Conservation (phyloP, 2,113 vertebrate species). For the Megaleporinus macrocephalus region DNA sequence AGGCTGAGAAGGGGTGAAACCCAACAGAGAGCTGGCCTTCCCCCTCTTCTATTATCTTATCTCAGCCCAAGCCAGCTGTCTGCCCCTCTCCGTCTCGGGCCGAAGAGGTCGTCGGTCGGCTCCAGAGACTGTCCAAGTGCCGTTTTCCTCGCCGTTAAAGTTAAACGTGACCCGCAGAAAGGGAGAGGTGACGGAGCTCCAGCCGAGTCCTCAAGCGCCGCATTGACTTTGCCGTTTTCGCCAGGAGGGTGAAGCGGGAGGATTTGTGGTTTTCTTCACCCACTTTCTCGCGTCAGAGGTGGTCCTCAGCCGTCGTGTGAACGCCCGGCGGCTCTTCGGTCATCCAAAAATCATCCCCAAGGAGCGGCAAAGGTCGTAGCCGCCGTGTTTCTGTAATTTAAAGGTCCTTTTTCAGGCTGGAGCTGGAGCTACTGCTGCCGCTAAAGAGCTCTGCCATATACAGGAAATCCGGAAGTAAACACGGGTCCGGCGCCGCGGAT, state of each 20-base stretch:
- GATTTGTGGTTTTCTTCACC: neutral
- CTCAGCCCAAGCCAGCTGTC: conserved; percentile 56
- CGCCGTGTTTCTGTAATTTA: neutral
- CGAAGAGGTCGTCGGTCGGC: neutral
- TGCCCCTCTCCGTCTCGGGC: neutral
- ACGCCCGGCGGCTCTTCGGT: neutral
- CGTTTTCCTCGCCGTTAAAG: neutral
- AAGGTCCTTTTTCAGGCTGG: conserved; percentile 38
- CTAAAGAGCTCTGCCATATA: conserved; percentile 68
- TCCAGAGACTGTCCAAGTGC: neutral
- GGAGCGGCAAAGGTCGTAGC: neutral
- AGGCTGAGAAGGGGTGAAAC: conserved; percentile 72
- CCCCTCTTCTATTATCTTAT: conserved; percentile 61
- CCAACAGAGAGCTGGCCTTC: conserved; percentile 73
- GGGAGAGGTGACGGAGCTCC: conserved; percentile 41
- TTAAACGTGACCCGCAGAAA: neutral
- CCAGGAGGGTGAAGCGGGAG: conserved; percentile 38
- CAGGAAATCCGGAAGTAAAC: conserved; percentile 89
- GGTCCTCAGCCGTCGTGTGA: conserved; percentile 1
- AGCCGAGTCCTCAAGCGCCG: conserved; percentile 31
- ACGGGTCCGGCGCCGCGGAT: conserved; percentile 66
- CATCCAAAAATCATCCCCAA: neutral
- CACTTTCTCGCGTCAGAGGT: conserved; percentile 22
- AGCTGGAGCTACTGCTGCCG: conserved; percentile 57
- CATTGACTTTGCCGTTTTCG: conserved; percentile 55